Evolutionary conservation across 2,113 vertebrate species (phyloP).

Genomic region (Procavia capensis): DNA sequence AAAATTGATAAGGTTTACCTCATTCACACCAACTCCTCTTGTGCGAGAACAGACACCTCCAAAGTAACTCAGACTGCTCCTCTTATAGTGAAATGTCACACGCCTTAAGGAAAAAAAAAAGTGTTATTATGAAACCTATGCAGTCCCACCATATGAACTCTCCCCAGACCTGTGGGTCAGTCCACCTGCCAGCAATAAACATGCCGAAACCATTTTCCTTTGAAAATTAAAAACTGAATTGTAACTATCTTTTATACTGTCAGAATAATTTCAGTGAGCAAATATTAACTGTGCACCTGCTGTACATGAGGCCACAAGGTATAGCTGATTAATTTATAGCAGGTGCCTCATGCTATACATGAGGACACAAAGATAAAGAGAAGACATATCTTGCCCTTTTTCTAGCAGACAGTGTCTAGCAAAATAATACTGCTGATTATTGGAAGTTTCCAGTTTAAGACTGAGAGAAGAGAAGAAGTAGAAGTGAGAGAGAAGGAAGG

Average conservation of each 20-base stretch:
- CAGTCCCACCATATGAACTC: background rate
- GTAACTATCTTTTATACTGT: constrained; percentile 12
- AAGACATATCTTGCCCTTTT: background rate
- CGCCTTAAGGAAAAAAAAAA: constrained; percentile 88
- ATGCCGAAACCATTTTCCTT: background rate
- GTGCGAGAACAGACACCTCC: constrained; percentile 95
- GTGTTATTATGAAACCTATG: constrained; percentile 45
- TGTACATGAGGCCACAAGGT: background rate
- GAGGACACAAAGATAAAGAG: background rate
- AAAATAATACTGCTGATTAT: background rate
- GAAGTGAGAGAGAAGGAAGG: background rate
- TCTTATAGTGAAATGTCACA: constrained; percentile 96
- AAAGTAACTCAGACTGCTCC: constrained; percentile 96
- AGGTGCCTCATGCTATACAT: too few relatives aligned
- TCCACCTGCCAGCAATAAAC: background rate
- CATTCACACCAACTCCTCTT: constrained; percentile 97
- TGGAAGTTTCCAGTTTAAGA: background rate
- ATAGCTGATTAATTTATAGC: too few relatives aligned
- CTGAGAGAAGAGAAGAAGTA: background rate
- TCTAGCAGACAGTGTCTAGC: background rate
- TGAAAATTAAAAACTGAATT: constrained; percentile 10
- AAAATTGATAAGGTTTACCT: constrained; percentile 89
- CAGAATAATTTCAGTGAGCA: background rate
- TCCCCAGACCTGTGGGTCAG: background rate
- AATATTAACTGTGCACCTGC: background rate